Evolutionary conservation across 2,113 vertebrate genomes (phyloP), one percentile per base, ranked within the genome.

Genomic region (Parotia lawesii): DNA sequence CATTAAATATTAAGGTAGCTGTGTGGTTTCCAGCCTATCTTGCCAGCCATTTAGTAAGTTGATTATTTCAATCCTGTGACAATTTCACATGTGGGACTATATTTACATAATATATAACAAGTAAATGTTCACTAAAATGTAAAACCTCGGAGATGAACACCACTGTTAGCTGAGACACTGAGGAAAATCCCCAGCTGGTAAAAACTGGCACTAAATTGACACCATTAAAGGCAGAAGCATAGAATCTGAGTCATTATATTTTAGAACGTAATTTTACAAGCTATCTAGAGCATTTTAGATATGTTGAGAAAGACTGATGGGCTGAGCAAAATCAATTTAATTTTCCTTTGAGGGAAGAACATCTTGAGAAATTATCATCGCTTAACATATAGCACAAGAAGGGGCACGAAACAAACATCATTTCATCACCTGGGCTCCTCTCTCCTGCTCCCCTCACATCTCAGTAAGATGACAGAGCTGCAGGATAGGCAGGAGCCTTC

Each of bases 341-440:
- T 93, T 87, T 96, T 83, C 80, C 70, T 94, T 86, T 76, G 89
- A 87, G 75, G 72, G 85, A 93, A 94, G 83, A 95, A 48, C 35
- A 54, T 70, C 40, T 56, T 53, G 37, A 86, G 83, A 67, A 85
- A 89, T 94, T 80, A 82, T 76, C 25, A n/a, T 79, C 27, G 3
- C 23, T 91, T 91, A 94, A 64, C 28, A 45, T 19, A 25, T 1
- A 82, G 70, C 9, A 5, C 25, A 54, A 83, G 64, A 76, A 82
- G 79, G 33, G 65, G 81, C 33, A 74, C 0, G 15, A 61, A 91
- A 42, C 72, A 88, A 93, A 83, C 53, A 42, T 57, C 6, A 12
- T 54, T 83, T 4, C 61, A 38, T 74, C 53, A 23, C 53, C 62
- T 58, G 4, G 10, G 7, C 66, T 95, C 81, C 57, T 71, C 53